Evolutionary conservation across 2,888 invertebrate species (phyloP).

Genomic region (Rhopalosiphum nymphaeae): DNA sequence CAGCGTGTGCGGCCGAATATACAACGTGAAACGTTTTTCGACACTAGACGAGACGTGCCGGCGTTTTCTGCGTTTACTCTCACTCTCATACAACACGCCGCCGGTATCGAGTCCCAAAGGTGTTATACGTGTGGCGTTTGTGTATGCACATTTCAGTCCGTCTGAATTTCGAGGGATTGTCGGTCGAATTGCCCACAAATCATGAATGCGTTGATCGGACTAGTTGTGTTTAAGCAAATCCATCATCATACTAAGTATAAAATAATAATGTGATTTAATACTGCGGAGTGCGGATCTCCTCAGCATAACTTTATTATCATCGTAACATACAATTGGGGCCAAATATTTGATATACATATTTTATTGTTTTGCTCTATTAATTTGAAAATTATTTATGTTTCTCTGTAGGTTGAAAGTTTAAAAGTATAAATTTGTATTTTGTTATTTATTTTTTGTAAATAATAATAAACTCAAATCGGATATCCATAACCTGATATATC

Average conservation of each 20-base stretch:
- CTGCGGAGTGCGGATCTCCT: neutral
- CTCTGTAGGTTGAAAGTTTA: conserved; percentile 5
- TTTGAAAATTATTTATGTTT: neutral
- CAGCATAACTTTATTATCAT: neutral
- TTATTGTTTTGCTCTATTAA: neutral
- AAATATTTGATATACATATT: neutral
- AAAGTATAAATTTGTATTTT: conserved; percentile 13
- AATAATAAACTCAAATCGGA: conserved; percentile 22
- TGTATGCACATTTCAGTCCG: neutral
- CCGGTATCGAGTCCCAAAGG: neutral
- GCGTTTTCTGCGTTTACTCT: neutral
- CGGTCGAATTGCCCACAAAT: neutral
- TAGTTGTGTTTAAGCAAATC: neutral
- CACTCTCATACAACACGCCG: neutral
- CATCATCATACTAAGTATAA: neutral
- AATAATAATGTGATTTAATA: neutral
- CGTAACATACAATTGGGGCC: neutral
- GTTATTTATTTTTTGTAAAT: neutral
- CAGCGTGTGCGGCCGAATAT: neutral
- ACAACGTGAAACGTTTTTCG: neutral
- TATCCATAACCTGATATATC: conserved; percentile 4
- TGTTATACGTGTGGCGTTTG: neutral
- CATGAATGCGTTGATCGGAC: neutral
- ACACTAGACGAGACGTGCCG: neutral
- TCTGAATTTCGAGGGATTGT: neutral